Evolutionary conservation across 2,113 vertebrate genomes (phyloP).

Genomic region (Lepus timidus): DNA sequence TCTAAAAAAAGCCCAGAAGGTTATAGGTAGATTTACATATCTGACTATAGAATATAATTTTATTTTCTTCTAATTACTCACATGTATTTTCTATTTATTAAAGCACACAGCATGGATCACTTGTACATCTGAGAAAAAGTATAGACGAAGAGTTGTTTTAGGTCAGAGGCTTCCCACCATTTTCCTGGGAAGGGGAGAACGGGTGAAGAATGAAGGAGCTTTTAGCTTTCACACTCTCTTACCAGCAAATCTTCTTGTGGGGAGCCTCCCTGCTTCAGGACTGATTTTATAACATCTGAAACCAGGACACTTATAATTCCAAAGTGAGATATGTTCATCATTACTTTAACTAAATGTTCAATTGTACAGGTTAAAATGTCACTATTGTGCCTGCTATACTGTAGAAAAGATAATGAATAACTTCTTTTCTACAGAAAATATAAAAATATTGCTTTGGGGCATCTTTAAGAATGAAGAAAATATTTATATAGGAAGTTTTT

Average conservation of each 20-base stretch:
- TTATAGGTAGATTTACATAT: constrained; percentile 12
- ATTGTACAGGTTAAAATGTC: constrained; percentile 1
- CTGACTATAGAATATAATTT: not conserved
- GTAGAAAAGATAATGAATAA: not conserved
- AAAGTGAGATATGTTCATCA: not conserved
- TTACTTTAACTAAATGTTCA: constrained; percentile 6
- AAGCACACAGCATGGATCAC: not conserved
- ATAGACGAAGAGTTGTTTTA: not conserved
- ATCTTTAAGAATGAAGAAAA: constrained; percentile 55
- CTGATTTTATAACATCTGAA: not conserved
- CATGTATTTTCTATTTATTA: not conserved
- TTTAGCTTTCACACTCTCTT: not conserved
- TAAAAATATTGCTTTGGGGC: not conserved
- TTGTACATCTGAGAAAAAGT: not conserved
- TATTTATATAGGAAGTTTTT: not conserved
- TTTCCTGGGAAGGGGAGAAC: not conserved
- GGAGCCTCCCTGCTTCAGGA: not conserved
- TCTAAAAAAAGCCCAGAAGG: not conserved
- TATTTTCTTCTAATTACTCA: constrained; percentile 49
- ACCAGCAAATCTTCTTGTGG: not conserved
- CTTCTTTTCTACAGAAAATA: constrained; percentile 6
- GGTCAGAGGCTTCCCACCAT: not conserved
- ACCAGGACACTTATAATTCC: constrained; percentile 18
- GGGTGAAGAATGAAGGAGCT: not conserved
- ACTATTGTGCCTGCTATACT: not conserved